Base-by-base conservation (phyloP, 2,113 vertebrate genomes). In the Acrocephalus kingi region DNA sequence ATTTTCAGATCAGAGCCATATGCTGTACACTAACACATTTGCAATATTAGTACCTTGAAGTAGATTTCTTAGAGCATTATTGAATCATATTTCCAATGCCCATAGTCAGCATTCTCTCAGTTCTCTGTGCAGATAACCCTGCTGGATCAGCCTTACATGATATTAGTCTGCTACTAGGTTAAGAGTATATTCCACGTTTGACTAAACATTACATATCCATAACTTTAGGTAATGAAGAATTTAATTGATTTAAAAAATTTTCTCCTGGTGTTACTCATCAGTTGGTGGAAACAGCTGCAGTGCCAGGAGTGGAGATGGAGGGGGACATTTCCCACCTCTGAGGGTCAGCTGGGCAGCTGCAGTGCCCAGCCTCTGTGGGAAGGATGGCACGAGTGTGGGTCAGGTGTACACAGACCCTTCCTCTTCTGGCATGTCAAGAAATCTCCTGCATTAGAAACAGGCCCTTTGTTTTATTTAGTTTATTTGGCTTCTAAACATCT, bases 1-100 rank as follows among this genome's bases (percentile, higher is more conserved):
- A 87, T 84, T 92, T 92, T 78, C 86, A 89, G 69, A 89, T 91
- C 77, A 91, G 72, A 77, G 52, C 72, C 93, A 95, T 92, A 94
- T 95, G 94, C 39, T 86, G 41, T 54, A 93, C 13, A 67, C n/a
- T 41, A 80, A 31, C 13, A 76, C 18, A 39, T 85, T 83, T 76
- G 63, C 58, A 72, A 43, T 82, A 95, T 74, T 87, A 95, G 71
- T 74, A 82, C 17, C 41, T 66, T 41, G 55, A 41, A 77, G 55
- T 67, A 96, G 75, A 87, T 85, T 94, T 95, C 84, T 83, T 59
- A 76, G 52, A 93, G 27, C 27, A 51, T 45, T 87, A 58, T 28
- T 87, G 71, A 80, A 69, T 77, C 33, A 59, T 24, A 76, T 93
- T 93, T 83, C 67, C 67, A 90, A 21, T 25, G 46, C 13, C 46